Conservation (phyloP, 2,113 vertebrate genomes). For the Lonchura striata region DNA sequence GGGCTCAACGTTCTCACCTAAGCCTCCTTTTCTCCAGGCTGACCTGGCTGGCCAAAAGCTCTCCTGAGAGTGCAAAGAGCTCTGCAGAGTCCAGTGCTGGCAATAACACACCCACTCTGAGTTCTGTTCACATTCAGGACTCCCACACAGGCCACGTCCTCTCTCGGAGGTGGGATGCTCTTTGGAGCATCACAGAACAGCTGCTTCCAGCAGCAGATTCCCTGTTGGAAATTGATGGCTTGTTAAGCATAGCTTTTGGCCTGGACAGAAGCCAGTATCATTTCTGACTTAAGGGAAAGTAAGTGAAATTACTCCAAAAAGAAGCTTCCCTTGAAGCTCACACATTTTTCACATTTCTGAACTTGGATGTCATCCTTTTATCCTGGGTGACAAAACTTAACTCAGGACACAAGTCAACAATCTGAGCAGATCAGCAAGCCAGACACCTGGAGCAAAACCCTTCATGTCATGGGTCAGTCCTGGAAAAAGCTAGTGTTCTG, state of each 20-base stretch:
- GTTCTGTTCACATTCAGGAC: not conserved
- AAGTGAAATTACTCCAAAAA: not conserved
- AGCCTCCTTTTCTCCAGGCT: not conserved
- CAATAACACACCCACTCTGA: rapidly evolving
- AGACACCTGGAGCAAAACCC: not conserved
- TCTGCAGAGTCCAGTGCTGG: not conserved
- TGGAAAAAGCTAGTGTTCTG: not conserved
- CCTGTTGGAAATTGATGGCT: not conserved
- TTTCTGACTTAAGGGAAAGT: not conserved
- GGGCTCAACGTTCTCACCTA: not conserved
- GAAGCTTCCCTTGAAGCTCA: not conserved
- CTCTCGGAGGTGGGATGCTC: not conserved
- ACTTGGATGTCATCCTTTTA: not conserved
- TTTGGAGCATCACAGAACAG: not conserved
- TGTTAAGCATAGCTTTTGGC: not conserved
- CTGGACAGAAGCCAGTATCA: not conserved
- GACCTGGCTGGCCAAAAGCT: not conserved
- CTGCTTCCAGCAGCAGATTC: not conserved
- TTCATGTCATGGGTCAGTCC: not conserved
- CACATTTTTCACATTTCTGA: not conserved
- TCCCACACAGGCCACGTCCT: not conserved
- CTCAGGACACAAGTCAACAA: not conserved
- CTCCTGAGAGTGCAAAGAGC: not conserved
- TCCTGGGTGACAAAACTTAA: not conserved
- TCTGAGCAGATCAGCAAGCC: not conserved